phyloP scores from a whole-genome alignment of 2,888 invertebrate species.

The Hemithea aestivaria region DNA sequence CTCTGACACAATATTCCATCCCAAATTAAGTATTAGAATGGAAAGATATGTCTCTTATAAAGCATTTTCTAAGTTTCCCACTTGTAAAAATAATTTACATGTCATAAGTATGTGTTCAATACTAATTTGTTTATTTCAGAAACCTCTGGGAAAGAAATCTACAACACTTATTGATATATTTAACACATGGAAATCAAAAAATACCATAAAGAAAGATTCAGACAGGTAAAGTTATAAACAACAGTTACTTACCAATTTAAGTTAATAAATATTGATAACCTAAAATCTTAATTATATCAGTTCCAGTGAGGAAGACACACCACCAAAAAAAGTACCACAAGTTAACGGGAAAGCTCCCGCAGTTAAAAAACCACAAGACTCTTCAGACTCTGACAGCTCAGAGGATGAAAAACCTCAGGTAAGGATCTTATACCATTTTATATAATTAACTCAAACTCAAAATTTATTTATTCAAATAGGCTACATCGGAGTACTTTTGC shows the following conservation, averaged over 20 bases:
- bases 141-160: constrained; percentile 80
- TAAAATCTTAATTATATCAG: constrained; percentile 23
- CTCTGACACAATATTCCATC: too few relatives aligned
- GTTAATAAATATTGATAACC: too few relatives aligned
- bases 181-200: constrained; percentile 25
- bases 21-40: too few relatives aligned
- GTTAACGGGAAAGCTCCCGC: constrained; percentile 53
- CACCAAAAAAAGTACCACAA: constrained; percentile 43
- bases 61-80: too few relatives aligned
- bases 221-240: constrained; percentile 26
- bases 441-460: not conserved
- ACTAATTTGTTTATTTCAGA: constrained; percentile 62
- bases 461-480: too few relatives aligned
- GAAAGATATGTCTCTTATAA: too few relatives aligned
- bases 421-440: constrained; percentile 10
- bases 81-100: too few relatives aligned
- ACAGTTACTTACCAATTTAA: too few relatives aligned
- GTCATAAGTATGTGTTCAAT: too few relatives aligned
- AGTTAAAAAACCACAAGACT: constrained; percentile 46
- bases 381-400: constrained; percentile 63
- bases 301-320: constrained; percentile 49
- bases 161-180: constrained; percentile 81
- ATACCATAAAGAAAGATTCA: constrained; percentile 24
- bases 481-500: too few relatives aligned
- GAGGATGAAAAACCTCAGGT: constrained; percentile 57